These are phyloP conservation scores for Dryadula phaetusa DNA, from an alignment of 2,888 invertebrate genomes.

Conservation along the genomic window DNA sequence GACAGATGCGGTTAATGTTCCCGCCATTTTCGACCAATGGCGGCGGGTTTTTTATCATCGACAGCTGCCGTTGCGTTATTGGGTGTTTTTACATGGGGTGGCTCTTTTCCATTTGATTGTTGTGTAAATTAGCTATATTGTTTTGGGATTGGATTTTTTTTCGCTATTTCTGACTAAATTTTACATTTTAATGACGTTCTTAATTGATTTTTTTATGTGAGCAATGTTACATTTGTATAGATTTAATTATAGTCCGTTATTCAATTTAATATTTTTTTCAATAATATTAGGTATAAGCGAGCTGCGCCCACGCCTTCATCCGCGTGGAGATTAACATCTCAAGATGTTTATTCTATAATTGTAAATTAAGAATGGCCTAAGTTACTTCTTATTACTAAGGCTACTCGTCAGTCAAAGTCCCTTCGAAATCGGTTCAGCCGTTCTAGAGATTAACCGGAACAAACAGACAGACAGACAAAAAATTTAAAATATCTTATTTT, in stretches of 20 bases:
- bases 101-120: slow-evolving; percentile 51
- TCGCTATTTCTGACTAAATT: not conserved
- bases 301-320: no score
- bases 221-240: not conserved
- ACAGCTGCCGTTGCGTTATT: slow-evolving; percentile 79
- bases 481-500: no score
- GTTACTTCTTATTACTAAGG: no score
- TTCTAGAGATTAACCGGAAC: no score
- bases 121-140: slow-evolving; percentile 27
- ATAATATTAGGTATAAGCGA: no score
- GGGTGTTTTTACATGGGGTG: slow-evolving; percentile 70
- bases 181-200: slow-evolving; percentile 1
- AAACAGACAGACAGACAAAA: no score
- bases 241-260: not conserved
- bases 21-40: slow-evolving; percentile 70
- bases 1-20: slow-evolving; percentile 77
- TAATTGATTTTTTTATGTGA: slow-evolving; percentile 6
- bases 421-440: no score
- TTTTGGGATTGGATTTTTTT: slow-evolving; percentile 22
- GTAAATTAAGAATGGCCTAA: no score
- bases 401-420: no score
- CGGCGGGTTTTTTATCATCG: slow-evolving; percentile 60
- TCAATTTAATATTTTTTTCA: no score
- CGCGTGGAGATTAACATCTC: no score
- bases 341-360: no score